phyloP scores from a whole-genome alignment of 2,797 vertebrate genomes.

The Propithecus perrieri region DNA sequence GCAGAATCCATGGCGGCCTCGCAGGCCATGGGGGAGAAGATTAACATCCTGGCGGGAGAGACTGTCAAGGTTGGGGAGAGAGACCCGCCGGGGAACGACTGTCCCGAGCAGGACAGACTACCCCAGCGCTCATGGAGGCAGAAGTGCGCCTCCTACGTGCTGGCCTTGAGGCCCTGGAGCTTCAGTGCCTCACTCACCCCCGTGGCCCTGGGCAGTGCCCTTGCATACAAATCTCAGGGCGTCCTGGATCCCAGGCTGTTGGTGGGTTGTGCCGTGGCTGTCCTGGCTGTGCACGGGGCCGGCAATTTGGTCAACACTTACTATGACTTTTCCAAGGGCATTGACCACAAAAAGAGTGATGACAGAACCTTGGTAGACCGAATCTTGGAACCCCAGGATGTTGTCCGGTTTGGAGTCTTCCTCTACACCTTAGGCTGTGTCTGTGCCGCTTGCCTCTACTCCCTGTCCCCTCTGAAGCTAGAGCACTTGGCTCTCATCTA shows the following conservation, averaged over 20 bases:
- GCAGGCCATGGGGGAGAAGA: constrained; percentile 56
- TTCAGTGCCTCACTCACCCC: constrained; percentile 97
- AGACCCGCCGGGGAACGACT: constrained; percentile 71
- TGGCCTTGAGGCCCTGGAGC: constrained; percentile 97
- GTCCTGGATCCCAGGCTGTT: constrained; percentile 91
- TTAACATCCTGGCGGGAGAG: constrained; percentile 66
- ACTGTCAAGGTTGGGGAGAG: background rate
- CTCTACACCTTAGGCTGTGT: constrained; percentile 96
- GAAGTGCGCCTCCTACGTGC: constrained; percentile 95
- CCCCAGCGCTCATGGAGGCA: constrained; percentile 85
- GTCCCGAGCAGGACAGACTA: background rate
- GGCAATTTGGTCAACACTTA: constrained; percentile 99
- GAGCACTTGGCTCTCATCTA: constrained; percentile 98
- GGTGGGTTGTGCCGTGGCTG: constrained; percentile 93
- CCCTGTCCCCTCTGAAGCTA: constrained; percentile 91
- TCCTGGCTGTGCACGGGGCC: constrained; percentile 96
- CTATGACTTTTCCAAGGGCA: constrained; percentile 99
- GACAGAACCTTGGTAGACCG: constrained; percentile 97
- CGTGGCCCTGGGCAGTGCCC: constrained; percentile 94
- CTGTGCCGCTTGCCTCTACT: constrained; percentile 93
- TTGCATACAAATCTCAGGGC: constrained; percentile 95
- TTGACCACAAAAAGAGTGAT: constrained; percentile 99
- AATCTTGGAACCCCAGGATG: constrained; percentile 96
- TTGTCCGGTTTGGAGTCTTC: constrained; percentile 97
- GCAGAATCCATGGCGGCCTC: constrained; percentile 59